Evolutionary conservation across 2,888 invertebrate species (phyloP), one percentile per base, ranked within the genome.

Genomic region (Tenodera sinensis): DNA sequence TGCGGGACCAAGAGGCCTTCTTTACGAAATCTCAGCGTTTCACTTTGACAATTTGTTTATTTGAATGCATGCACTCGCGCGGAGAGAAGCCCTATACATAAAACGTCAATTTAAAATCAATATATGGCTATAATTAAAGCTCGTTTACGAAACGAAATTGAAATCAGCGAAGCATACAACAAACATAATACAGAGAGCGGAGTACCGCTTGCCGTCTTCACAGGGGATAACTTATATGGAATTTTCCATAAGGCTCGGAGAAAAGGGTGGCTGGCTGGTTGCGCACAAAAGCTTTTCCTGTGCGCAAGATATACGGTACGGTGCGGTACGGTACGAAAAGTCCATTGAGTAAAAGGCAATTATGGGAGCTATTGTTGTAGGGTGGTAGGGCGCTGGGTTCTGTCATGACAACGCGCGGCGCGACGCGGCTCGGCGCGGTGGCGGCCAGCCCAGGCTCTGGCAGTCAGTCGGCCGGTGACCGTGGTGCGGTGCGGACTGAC

Each of bases 281-380:
- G 83, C 87, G 83, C 87, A 87, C 87, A 87, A 87, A 83, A 87
- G 87, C 87, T 87, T 87, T 87, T 87, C 87, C 87, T 87, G 87
- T 87, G 87, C 87, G 12, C 87, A 83, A 87, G 87, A 87, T 87
- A 87, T 87, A 87, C 87, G 87, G 83, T 81, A 71, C 88, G 88
- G 85, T 88, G 85, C 88, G 89, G 54, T 71, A 71, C 54, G 54
- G 84, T 87, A 90, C 87, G 89, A 90, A 89, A 89, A 90, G 90
- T 90, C 89, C 89, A 90, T 90, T 89, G 90, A 90, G 89, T 89
- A 90, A 90, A 90, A 90, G 90, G 89, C 90, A 90, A 90, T 90
- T 90, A 90, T 90, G 90, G 89, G 82, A 81, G 54, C 90, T 89
- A 90, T 90, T 90, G 89, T 90, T 89, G 89, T 90, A 90, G 30